Evolutionary conservation across 2,113 vertebrate species (phyloP).

Genomic region (Mixornis gularis): DNA sequence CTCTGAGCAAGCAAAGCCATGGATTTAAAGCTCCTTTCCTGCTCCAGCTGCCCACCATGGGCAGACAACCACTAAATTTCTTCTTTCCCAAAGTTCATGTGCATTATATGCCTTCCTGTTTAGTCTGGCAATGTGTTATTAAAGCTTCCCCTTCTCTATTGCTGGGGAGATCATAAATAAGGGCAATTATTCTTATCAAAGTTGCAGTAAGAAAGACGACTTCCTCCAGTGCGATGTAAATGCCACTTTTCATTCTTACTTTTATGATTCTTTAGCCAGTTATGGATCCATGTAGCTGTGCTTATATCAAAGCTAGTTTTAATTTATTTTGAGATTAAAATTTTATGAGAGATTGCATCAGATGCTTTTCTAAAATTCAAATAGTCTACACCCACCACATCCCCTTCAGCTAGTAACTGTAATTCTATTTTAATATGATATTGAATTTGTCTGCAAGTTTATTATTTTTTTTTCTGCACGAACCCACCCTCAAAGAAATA

Average conservation of each 20-base stretch:
- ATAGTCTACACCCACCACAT: constrained; percentile 30
- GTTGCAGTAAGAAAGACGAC: background rate
- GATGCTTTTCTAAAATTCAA: constrained; percentile 58
- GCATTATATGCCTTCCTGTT: background rate
- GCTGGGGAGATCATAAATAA: constrained; percentile 32
- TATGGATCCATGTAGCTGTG: constrained; percentile 24
- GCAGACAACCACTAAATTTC: background rate
- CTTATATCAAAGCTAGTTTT: constrained; percentile 55
- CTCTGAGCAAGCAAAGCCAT: background rate
- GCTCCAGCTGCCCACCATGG: background rate
- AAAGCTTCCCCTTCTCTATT: background rate
- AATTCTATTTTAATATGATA: constrained; percentile 52
- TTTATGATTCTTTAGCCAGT: constrained; percentile 43
- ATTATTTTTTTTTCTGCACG: background rate
- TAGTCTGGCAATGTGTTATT: background rate
- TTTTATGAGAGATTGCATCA: constrained; percentile 58
- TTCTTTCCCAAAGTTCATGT: background rate
- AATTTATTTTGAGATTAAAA: constrained; percentile 63
- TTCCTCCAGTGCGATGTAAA: constrained; percentile 30
- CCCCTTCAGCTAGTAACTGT: constrained; percentile 49
- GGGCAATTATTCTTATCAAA: constrained; percentile 8
- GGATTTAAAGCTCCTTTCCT: background rate
- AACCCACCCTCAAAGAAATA: constrained; percentile 9
- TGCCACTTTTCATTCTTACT: constrained; percentile 46
- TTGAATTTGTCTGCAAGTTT: constrained; percentile 28